Base-by-base conservation (phyloP, 92 coral and sea anemone species). In the Palythoa grandiflora region DNA sequence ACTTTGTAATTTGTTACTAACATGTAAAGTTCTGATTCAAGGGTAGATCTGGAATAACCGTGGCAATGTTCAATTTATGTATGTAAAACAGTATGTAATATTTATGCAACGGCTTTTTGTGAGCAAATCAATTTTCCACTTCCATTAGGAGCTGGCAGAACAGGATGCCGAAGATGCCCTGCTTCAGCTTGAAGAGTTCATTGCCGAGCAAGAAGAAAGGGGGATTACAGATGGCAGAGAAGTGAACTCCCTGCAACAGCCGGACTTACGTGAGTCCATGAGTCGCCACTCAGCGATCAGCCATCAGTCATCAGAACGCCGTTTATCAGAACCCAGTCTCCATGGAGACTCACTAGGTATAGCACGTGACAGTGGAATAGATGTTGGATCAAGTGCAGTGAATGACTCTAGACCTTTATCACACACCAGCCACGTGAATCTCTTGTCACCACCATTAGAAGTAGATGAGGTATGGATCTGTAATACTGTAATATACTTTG, bases 291-390 rank as follows among this genome's bases (percentile, higher is more conserved):
- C 98, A 8, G 54, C 87, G 66, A 90, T 89, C 11, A 94, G 96
- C 85, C 98, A 74, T 39, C 74, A 66, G 48, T 81, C 86, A 73
- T 83, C 91, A 7, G 89, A 77, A 3, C 89, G 85, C 38, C 89
- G 71, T n/a, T 70, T 87, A 15, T 91, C 92, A 1, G 93, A 92
- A 83, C 87, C 91, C 59, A 94, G 94, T 75, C 91, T 91, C 38
- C 91, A 90, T 40, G 91, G 89, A 44, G 92, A 83, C 21, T 73
- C 93, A 3, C 40, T 87, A 8, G 92, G 65, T 60, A 92, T 80
- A 71, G 93, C 96, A 75, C 93, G 96, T 57, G 99, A 97, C 93
- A 97, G 99, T 76, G 98, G 99, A 38, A 93, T 97, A 77, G 99
- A 93, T 35, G 95, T 93, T 54, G 96, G 93, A 37, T 95, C 98